Evolutionary conservation across 1,140 invertebrate species (phyloP), one percentile per base, ranked within the genome.

Genomic region (Zaprionus capensis): DNA sequence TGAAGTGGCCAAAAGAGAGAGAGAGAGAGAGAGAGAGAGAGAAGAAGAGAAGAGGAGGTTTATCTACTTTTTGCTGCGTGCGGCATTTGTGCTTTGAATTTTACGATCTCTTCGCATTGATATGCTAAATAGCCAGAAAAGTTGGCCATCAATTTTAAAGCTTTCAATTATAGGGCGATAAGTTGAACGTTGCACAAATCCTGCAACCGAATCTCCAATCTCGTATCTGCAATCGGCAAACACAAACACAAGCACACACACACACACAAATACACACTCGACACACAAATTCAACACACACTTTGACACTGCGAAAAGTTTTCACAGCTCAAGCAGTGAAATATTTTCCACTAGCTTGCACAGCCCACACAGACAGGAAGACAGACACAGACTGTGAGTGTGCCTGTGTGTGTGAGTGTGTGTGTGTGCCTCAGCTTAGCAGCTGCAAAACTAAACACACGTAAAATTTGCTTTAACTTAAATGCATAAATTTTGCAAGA

Each of bases 161-260:
- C 81, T 71, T 84, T 88, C 81, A 88, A 88, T 88, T 88, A 88
- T 81, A 74, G 34, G 62, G 73, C 83, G 80, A 82, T 86, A 86
- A 86, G 81, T 71, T 77, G 71, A 66, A 70, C 65, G 73, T 74
- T 70, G 66, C 74, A 76, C 74, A 84, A 82, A 85, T 73, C 56
- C 61, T 26, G 64, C 41, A 58, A 56, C 15, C 20, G 41, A 61
- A 76, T 72, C 62, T 69, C 15, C 57, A 66, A 76, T 67, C 62
- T 69, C 31, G 22, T 38, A 59, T 24, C 66, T 69, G 9, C 56
- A 69, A 59, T 69, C 56, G 56, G 17, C 55, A 67, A 67, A 57
- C 24, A 67, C 65, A 67, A 56, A 66, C 53, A 64, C 51, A 31
- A 63, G 15, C 28, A 12, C 44, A 59, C n/a, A 59, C 36, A 38